phyloP scores from a whole-genome alignment of 2,113 vertebrate genomes.

The Calyptommatus sinebrachiatus region DNA sequence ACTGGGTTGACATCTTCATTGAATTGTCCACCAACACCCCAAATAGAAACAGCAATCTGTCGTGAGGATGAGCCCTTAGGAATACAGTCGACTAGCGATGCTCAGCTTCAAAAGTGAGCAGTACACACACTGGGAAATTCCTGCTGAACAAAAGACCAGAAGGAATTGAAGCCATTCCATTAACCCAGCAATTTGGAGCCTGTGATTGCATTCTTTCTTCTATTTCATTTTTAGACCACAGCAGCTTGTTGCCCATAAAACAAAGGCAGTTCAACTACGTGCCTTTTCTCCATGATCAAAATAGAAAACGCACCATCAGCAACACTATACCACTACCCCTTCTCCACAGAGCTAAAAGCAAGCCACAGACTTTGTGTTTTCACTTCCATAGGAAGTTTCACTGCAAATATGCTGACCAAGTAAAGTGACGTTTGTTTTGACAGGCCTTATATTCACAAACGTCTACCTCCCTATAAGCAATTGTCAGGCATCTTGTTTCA shows the following conservation, averaged over 20 bases:
- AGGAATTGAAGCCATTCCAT: not conserved
- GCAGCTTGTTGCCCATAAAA: not conserved
- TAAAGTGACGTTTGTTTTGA: not conserved
- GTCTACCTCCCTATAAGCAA: not conserved
- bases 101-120: not conserved
- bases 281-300: not conserved
- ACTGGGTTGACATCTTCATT: no score
- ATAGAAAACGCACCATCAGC: conserved; percentile 19
- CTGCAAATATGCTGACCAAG: conserved; percentile 3
- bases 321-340: conserved; percentile 12
- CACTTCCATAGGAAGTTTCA: not conserved
- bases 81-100: not conserved
- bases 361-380: not conserved
- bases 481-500: no score
- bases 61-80: not conserved
- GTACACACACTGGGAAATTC: not conserved
- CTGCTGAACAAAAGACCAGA: not conserved
- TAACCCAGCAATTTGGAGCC: not conserved
- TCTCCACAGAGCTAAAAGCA: not conserved
- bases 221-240: not conserved
- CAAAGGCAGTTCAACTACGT: not conserved
- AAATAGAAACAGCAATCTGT: no score
- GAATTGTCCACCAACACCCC: no score
- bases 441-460: not conserved
- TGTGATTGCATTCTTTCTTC: not conserved